Evolutionary conservation across 2,113 vertebrate genomes (phyloP).

Genomic region (Cygnus buccinator): DNA sequence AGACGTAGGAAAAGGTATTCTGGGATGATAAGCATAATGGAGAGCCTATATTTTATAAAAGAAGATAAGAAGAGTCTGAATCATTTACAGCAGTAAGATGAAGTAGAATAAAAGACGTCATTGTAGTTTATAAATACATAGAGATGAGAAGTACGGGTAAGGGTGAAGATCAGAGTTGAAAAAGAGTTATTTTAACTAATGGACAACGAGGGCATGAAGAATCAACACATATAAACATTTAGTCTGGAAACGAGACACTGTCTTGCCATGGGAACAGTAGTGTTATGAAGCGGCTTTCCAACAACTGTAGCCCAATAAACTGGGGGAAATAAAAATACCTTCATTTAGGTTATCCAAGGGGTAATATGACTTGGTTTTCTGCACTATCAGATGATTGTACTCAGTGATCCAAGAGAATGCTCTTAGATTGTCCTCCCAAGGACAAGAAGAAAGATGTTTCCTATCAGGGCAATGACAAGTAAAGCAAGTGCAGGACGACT

Average conservation of each 20-base stretch:
- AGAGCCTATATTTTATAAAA: neutral
- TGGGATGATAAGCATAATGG: neutral
- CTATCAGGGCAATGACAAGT: neutral
- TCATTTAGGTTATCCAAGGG: neutral
- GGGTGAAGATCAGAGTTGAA: neutral
- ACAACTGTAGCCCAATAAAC: neutral
- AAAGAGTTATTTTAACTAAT: slow-evolving; percentile 15
- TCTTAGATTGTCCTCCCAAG: neutral
- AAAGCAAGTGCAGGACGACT: slow-evolving; percentile 20
- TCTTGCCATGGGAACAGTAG: slow-evolving; percentile 32
- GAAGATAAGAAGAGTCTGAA: neutral
- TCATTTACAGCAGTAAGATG: neutral
- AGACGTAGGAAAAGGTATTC: neutral
- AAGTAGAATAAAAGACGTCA: neutral
- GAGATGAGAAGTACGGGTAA: neutral
- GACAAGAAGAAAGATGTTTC: neutral
- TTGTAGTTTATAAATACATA: neutral
- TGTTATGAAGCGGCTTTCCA: slow-evolving; percentile 19
- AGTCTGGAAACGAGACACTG: neutral
- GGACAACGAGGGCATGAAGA: slow-evolving; percentile 1
- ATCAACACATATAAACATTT: slow-evolving; percentile 28
- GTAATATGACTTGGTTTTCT: neutral
- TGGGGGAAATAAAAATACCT: slow-evolving; percentile 19
- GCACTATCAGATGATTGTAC: neutral
- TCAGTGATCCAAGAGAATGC: neutral